A percentile compares a stretch with the other conserved stretches of the same genome.
These are phyloP conservation scores for Herpailurus yagouaroundi DNA, from an alignment of 2,113 vertebrate genomes.

Conservation along the genomic window DNA sequence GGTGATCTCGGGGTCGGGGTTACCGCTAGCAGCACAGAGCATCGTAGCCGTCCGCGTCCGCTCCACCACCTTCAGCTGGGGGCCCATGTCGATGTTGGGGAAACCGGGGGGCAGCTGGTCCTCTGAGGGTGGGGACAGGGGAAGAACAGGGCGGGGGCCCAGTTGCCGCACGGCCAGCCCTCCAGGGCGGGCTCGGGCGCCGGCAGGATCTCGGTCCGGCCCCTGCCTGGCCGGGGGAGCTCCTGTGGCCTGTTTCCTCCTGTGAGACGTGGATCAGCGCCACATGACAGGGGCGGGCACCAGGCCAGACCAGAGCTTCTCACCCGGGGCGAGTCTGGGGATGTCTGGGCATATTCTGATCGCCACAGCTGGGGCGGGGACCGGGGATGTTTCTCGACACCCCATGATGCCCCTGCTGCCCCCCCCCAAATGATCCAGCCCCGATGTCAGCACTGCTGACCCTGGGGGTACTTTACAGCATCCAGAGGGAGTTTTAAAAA, in stretches of 20 bases:
- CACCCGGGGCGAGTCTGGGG: rapidly evolving
- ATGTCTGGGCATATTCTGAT: rapidly evolving
- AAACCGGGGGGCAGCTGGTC: slow-evolving; percentile 96
- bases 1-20: slow-evolving; percentile 98
- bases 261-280: rapidly evolving
- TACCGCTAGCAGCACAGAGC: slow-evolving; percentile 98
- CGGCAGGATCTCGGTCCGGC: background rate
- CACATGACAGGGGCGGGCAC: rapidly evolving
- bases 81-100: slow-evolving; percentile 99
- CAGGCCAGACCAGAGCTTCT: rapidly evolving
- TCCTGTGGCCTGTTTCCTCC: too few relatives aligned
- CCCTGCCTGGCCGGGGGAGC: background rate
- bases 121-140: slow-evolving; percentile 84
- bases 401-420: rapidly evolving
- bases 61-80: slow-evolving; percentile 98
- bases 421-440: too few relatives aligned
- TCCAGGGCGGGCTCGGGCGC: background rate
- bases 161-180: rapidly evolving
- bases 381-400: too few relatives aligned
- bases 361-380: background rate
- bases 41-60: slow-evolving; percentile 97
- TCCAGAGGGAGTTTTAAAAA: background rate
- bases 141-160: background rate
- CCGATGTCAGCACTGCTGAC: rapidly evolving
- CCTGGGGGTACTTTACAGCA: background rate